Base-by-base conservation (phyloP, 1,140 invertebrate genomes). In the Protaetia brevitarsis region DNA sequence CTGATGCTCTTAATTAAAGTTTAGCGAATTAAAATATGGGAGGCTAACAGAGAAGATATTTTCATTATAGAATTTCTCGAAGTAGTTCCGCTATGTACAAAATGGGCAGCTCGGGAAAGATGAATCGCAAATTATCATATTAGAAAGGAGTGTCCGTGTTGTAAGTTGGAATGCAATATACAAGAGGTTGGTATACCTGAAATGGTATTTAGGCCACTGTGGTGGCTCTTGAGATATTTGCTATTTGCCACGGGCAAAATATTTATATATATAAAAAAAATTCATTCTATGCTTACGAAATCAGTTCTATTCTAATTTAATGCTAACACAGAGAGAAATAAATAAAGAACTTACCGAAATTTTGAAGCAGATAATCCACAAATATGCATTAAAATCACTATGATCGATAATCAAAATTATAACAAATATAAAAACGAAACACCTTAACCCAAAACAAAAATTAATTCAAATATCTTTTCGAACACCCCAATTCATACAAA, bases 71-170 rank as follows among this genome's bases (percentile, higher is more conserved):
- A n/a, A n/a, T n/a, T n/a, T n/a, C n/a, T n/a, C n/a, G n/a, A n/a
- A n/a, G n/a, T n/a, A n/a, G n/a, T n/a, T n/a, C n/a, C n/a, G n/a
- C n/a, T 16, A 13, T 45, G 37, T 21, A 45, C 23, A 6, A 16
- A 45, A 13, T 2, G 16, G 37, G 16, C 8, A 45, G 16, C 5
- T 19, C 23, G 2, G 16, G 34, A 36, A 45, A 45, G 37, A 60
- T 31, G 58, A 60, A 29, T 31, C 34, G 58, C 58, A 31, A 30
- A 27, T 13, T 58, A 30, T 60, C 2, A 16, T 31, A 60, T 60
- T 30, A 60, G 58, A 60, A 60, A 60, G 58, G 58, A 60, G 27
- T 30, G 58, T 60, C 58, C 34, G 10, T 26, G 7, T 30, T 34
- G 4, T 6, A 45, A 45, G 37, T 7, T 19, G 37, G 37, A 45